Evolutionary conservation across 1,140 invertebrate species (phyloP).

Genomic region (Lucilia cuprina): DNA sequence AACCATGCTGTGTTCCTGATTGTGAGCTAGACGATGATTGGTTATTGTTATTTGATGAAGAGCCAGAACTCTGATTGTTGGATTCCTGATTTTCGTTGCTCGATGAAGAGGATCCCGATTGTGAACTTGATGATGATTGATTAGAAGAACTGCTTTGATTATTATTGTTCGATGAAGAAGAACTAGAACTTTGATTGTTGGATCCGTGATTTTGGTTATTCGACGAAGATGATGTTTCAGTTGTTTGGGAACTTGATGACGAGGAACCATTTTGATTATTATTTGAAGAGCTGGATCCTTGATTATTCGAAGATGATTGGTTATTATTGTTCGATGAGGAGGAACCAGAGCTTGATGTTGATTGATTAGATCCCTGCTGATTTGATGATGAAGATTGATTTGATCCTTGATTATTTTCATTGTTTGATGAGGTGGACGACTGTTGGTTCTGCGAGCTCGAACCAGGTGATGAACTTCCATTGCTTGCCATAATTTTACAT

Average conservation of each 20-base stretch:
- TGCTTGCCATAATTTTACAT: constrained; percentile 65
- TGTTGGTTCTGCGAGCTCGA: not conserved
- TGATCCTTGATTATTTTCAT: not conserved
- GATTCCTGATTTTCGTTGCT: constrained; percentile 40
- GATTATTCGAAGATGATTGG: constrained; percentile 36
- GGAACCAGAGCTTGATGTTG: not conserved
- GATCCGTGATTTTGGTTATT: constrained; percentile 39
- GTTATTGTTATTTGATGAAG: constrained; percentile 13
- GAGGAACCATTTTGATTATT: no score
- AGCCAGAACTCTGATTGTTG: constrained; percentile 35
- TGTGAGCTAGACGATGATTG: constrained; percentile 29
- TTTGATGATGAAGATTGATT: not conserved
- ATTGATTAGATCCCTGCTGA: not conserved
- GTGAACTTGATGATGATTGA: no score
- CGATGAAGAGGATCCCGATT: constrained; percentile 35
- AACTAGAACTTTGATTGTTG: not conserved
- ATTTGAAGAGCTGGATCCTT: not conserved
- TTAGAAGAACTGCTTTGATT: not conserved
- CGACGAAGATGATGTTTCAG: constrained; percentile 29
- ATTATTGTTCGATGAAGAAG: not conserved
- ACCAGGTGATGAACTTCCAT: constrained; percentile 34
- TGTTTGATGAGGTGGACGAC: not conserved
- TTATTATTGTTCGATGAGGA: not conserved
- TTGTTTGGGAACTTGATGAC: no score
- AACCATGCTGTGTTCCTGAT: not conserved